phyloP scores from a whole-genome alignment of 2,797 vertebrate genomes.

The Martes flavigula region DNA sequence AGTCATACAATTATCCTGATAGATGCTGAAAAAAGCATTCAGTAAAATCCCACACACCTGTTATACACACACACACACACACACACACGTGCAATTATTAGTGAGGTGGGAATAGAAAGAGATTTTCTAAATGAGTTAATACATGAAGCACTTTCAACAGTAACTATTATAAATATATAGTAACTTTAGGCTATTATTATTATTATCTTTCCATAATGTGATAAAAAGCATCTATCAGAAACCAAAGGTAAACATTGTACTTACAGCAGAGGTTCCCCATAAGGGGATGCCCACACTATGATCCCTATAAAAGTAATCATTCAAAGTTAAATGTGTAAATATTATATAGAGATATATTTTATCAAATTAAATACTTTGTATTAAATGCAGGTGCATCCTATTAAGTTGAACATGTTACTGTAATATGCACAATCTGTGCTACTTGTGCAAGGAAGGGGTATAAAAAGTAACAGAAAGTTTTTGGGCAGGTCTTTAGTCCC shows the following conservation, averaged over 20 bases:
- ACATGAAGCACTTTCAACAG: background rate
- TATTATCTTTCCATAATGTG: background rate
- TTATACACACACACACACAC: background rate
- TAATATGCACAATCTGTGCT: background rate
- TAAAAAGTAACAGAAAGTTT: background rate
- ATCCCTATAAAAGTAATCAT: background rate
- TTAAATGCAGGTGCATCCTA: constrained; percentile 21
- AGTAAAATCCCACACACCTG: background rate
- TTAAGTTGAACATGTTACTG: background rate
- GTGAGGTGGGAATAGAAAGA: background rate
- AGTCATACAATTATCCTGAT: background rate
- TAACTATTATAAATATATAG: background rate
- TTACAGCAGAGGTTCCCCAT: background rate
- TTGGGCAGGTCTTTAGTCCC: background rate
- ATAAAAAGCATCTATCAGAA: background rate
- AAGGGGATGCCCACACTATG: background rate
- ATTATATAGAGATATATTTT: background rate
- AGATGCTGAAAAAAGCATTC: background rate
- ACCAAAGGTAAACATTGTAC: background rate
- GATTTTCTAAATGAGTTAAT: background rate
- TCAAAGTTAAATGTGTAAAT: background rate
- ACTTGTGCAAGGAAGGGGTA: background rate
- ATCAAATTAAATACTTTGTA: background rate
- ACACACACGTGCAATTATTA: background rate
- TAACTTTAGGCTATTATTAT: background rate